Conservation (phyloP, 2,888 invertebrate species). For the Drosophila helvetica region DNA sequence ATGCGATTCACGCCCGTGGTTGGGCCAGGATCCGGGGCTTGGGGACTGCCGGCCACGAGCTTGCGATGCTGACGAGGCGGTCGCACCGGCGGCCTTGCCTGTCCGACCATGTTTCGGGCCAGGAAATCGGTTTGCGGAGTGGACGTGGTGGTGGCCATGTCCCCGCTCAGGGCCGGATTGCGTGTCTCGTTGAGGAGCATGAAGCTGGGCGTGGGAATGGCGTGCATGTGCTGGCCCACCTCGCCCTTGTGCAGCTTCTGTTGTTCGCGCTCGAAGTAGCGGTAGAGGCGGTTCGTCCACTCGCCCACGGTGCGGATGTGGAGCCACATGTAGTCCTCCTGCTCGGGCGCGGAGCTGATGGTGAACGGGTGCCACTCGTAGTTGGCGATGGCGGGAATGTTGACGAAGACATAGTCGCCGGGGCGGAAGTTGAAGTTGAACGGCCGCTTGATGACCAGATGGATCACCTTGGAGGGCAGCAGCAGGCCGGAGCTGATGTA, state of each 20-base stretch:
- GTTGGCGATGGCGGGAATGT: constrained; percentile 94
- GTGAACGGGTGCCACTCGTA: constrained; percentile 99
- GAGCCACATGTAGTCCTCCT: constrained; percentile 95
- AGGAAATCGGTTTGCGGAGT: constrained; percentile 83
- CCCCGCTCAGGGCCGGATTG: constrained; percentile 37
- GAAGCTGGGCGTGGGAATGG: constrained; percentile 74
- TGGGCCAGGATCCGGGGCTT: constrained; percentile 21
- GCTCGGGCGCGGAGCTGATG: constrained; percentile 97
- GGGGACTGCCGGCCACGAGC: constrained; percentile 48
- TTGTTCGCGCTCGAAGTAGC: constrained; percentile 93
- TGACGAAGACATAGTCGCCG: constrained; percentile 97
- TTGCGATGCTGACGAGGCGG: constrained; percentile 79
- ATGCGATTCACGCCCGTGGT: constrained; percentile 73
- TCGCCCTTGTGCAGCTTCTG: constrained; percentile 89
- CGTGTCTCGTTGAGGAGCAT: constrained; percentile 68
- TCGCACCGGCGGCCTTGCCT: constrained; percentile 65
- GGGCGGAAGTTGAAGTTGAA: constrained; percentile 94
- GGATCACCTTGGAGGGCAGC: constrained; percentile 94
- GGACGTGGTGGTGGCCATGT: constrained; percentile 12
- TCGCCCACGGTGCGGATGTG: constrained; percentile 97
- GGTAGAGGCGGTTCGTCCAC: constrained; percentile 95
- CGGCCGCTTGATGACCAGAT: constrained; percentile 94
- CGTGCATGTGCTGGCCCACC: constrained; percentile 81
- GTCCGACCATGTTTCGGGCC: constrained; percentile 75
- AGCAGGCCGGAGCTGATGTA: constrained; percentile 95